Conservation (phyloP, 2,797 vertebrate genomes). For the Numenius phaeopus region DNA sequence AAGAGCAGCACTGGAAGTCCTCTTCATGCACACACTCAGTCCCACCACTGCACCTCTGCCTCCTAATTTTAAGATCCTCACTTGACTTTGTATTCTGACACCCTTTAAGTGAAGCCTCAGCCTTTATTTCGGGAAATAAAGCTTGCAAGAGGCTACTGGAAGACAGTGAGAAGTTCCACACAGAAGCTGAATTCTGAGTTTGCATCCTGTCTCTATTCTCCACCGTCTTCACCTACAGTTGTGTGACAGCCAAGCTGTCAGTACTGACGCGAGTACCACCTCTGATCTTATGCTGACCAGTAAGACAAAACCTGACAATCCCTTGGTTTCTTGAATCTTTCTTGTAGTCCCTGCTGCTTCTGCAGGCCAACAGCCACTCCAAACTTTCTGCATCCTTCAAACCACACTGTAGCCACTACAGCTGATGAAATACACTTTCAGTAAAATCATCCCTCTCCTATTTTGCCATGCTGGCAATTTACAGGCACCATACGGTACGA, state of each 20-base stretch:
- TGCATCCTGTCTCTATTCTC: neutral
- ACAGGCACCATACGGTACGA: neutral
- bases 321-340: neutral
- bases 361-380: neutral
- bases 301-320: neutral
- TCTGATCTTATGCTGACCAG: neutral
- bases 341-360: neutral
- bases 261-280: neutral
- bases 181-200: neutral
- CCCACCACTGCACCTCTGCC: neutral
- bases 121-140: neutral
- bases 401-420: neutral
- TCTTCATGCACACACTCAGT: neutral
- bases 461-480: neutral
- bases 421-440: neutral
- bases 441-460: neutral
- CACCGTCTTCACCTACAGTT: neutral
- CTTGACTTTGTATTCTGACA: neutral
- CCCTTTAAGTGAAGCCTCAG: neutral
- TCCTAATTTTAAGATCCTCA: neutral
- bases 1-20: neutral
- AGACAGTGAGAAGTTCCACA: neutral
- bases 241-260: neutral
- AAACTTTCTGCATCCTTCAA: neutral
- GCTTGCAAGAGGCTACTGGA: neutral